Base-by-base conservation (phyloP, 1,140 invertebrate species). In the Amyelois transitella region DNA sequence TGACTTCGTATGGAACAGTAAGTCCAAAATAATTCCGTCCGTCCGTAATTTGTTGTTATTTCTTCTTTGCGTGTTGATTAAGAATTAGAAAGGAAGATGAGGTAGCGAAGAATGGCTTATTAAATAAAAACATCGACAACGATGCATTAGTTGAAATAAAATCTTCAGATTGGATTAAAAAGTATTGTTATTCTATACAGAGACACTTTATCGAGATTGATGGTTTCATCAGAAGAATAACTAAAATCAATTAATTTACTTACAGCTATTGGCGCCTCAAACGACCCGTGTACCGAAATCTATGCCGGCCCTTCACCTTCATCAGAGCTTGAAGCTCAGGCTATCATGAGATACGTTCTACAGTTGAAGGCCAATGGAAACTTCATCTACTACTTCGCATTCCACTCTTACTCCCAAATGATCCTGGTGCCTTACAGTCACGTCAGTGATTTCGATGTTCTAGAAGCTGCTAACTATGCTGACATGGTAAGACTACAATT, bases 281-380 rank as follows among this genome's bases (percentile, higher is more conserved):
- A 89, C 0, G 93, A 97, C 82, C 94, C 95, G 1, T 99, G 98
- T 75, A 90, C 91, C 1, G 94, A 97, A 59, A 96, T 93, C 0
- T 99, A 94, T 77, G 93, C 94, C 18, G 98, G 98, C 8, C 90
- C 92, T 0, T 75, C 84, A 0, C 90, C 96, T 0, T 98, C 97
- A 75, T 98, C 96, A 0, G 98, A 99, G 86, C 93, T 94, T 0
- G 98, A 99, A 88, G 95, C 96, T 0, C 88, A 88, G 69, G 94
- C 95, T 0, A 91, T 94, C 50, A 73, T 90, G 58, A 79, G 62
- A 44, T 77, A 79, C 47, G 68, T 86, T 0, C 38, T 50, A 17
- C 62, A 14, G 10, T 49, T 84, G 5, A 69, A 79, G 32, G 12
- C 20, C 2, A 60, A 64, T 20, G 72, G 89, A 19, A 76, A 85